These are phyloP conservation scores for Corythaeola cristata DNA, from an alignment of 2,113 vertebrate species.

Conservation along the genomic window DNA sequence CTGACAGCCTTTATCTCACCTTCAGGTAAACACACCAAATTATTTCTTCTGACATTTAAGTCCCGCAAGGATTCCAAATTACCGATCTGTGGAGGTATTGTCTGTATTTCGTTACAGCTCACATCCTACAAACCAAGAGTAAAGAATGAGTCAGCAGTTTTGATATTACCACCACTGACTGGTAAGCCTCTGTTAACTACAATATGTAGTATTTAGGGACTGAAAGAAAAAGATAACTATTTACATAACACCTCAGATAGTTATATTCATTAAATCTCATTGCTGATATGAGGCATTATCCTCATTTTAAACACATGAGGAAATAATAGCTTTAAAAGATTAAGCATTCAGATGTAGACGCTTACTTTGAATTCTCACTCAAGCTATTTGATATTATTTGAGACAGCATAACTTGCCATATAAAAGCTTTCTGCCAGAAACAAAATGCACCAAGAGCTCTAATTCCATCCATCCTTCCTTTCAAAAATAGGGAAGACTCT, in stretches of 20 bases:
- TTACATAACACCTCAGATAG: neutral
- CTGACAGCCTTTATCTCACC: slow-evolving; percentile 74
- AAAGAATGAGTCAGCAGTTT: neutral
- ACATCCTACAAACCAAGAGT: slow-evolving; percentile 83
- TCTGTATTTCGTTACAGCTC: slow-evolving; percentile 98
- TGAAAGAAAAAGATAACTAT: neutral
- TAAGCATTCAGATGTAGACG: neutral
- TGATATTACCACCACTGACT: neutral
- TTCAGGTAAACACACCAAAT: slow-evolving; percentile 88
- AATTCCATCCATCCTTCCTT: neutral
- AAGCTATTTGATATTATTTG: neutral
- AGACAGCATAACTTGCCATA: neutral
- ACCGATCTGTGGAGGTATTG: slow-evolving; percentile 90
- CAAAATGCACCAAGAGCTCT: neutral
- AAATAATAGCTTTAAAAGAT: neutral
- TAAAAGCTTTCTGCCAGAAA: neutral
- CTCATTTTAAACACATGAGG: neutral
- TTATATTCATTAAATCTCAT: neutral
- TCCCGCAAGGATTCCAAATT: slow-evolving; percentile 88
- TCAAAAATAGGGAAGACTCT: neutral
- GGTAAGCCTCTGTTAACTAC: neutral
- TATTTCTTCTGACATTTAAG: slow-evolving; percentile 93
- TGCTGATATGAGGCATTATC: neutral
- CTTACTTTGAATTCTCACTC: neutral
- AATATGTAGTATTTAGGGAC: neutral